Evolutionary conservation across 2,113 vertebrate species (phyloP).

Genomic region (Spizaetus ornatus): DNA sequence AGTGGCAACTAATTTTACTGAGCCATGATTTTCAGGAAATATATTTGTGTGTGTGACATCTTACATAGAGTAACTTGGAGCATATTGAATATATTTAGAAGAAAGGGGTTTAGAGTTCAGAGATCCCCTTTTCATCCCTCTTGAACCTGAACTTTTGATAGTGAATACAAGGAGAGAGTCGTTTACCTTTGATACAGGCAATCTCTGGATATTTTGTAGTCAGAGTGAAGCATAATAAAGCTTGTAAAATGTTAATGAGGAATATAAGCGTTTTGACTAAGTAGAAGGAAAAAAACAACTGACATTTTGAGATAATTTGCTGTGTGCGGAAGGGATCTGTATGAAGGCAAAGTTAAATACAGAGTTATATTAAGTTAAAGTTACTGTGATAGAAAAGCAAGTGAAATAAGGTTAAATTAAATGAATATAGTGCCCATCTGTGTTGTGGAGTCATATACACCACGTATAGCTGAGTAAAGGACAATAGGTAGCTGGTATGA

Average conservation of each 20-base stretch:
- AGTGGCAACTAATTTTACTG: neutral
- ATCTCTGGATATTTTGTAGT: neutral
- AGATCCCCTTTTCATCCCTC: neutral
- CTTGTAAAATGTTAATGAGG: neutral
- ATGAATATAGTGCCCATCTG: neutral
- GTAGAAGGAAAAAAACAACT: neutral
- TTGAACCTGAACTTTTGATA: neutral
- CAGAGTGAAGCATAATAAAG: neutral
- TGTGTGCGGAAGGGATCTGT: neutral
- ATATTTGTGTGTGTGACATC: neutral
- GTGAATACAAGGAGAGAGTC: neutral
- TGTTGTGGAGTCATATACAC: neutral
- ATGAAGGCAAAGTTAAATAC: neutral
- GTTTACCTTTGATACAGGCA: neutral
- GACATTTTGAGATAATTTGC: neutral
- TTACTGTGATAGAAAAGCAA: neutral
- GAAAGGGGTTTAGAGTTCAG: neutral
- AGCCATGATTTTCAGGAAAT: neutral
- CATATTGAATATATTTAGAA: neutral
- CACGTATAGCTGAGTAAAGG: neutral
- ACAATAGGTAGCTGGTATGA: neutral
- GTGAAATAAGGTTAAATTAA: neutral
- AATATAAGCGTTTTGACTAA: neutral
- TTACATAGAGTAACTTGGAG: neutral
- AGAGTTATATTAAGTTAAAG: neutral